Evolutionary conservation across 1,140 invertebrate species (phyloP).

Genomic region (Papilio dardanus): DNA sequence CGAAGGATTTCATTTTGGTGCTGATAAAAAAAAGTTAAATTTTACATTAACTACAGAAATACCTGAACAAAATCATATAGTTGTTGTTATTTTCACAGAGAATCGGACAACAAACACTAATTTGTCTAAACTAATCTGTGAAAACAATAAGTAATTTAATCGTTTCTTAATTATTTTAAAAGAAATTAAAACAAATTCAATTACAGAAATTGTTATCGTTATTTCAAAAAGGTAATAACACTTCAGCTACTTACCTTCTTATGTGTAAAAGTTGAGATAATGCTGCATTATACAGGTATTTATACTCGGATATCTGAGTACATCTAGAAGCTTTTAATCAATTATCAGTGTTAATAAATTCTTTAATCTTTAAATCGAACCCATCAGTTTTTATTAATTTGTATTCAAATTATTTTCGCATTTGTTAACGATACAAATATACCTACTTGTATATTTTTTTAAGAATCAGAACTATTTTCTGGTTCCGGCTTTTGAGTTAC

Average conservation of each 20-base stretch:
- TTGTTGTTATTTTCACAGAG: too few relatives aligned
- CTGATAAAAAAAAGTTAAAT: background rate
- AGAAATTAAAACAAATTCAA: too few relatives aligned
- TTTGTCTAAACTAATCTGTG: too few relatives aligned
- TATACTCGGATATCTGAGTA: background rate
- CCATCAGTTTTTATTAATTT: background rate
- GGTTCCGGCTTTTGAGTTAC: too few relatives aligned
- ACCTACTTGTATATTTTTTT: background rate
- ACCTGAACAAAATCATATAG: background rate
- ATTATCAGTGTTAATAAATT: constrained; percentile 20
- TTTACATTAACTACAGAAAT: background rate
- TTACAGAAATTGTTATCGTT: background rate
- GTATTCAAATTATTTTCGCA: background rate
- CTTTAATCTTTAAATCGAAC: background rate
- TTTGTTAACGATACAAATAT: constrained; percentile 2
- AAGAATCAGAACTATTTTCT: too few relatives aligned
- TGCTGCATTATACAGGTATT: background rate
- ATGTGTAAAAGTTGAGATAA: constrained; percentile 7
- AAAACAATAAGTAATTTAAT: too few relatives aligned
- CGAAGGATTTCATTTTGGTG: constrained; percentile 18
- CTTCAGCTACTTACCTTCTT: constrained; percentile 11
- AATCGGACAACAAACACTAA: too few relatives aligned
- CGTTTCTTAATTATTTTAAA: too few relatives aligned
- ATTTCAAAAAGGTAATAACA: background rate
- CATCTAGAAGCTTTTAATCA: background rate